Evolutionary conservation across 2,888 invertebrate genomes (phyloP).

Genomic region (Apoderus coryli): DNA sequence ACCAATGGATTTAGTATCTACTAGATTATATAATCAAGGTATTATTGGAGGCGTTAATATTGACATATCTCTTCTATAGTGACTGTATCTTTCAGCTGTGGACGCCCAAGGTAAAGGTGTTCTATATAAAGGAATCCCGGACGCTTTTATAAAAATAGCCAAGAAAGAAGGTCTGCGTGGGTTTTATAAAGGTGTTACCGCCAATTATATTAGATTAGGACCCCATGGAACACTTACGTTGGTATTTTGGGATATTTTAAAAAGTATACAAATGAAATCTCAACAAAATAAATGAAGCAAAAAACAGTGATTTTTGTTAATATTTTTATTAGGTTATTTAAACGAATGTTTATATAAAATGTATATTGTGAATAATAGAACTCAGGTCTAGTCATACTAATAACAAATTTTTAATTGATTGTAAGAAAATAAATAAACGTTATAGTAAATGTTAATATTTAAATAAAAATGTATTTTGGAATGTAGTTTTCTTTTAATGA

Average conservation of each 20-base stretch:
- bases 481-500: too few relatives aligned
- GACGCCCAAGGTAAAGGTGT: slow-evolving; percentile 44
- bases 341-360: too few relatives aligned
- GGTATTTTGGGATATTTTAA: slow-evolving; percentile 63
- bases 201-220: slow-evolving; percentile 76
- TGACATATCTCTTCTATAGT: slow-evolving; percentile 4
- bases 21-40: slow-evolving; percentile 84
- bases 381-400: too few relatives aligned
- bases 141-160: slow-evolving; percentile 65
- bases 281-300: too few relatives aligned
- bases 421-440: too few relatives aligned
- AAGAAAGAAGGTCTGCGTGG: slow-evolving; percentile 63
- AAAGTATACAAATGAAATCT: slow-evolving; percentile 21
- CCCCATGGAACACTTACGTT: slow-evolving; percentile 80
- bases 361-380: too few relatives aligned
- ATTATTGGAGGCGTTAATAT: slow-evolving; percentile 9
- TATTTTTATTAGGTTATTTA: too few relatives aligned
- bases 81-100: slow-evolving; percentile 37
- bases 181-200: slow-evolving; percentile 81
- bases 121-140: slow-evolving; percentile 55
- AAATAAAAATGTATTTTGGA: too few relatives aligned
- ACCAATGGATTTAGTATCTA: slow-evolving; percentile 79
- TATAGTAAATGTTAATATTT: too few relatives aligned
- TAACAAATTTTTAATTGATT: too few relatives aligned
- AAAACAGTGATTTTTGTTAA: too few relatives aligned